Conservation (phyloP, 1,140 invertebrate species). For the Hestina assimilis region DNA sequence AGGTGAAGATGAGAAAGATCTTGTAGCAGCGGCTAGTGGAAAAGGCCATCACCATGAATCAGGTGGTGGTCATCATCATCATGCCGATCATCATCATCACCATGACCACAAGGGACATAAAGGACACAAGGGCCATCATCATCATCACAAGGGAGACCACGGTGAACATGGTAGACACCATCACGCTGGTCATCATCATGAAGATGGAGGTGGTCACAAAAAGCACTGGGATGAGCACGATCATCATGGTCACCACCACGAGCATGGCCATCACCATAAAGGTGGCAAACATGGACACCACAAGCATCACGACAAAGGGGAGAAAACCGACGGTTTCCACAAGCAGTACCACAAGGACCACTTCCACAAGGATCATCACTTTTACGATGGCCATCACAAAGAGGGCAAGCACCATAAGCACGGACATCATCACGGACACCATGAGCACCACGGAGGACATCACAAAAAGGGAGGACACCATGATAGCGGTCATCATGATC, state of each 20-base stretch:
- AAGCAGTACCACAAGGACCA: constrained; percentile 71
- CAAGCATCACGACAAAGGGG: constrained; percentile 67
- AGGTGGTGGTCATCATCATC: constrained; percentile 78
- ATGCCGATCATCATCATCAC: constrained; percentile 63
- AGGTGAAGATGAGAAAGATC: constrained; percentile 54
- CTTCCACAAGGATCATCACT: constrained; percentile 71
- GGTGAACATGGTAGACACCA: constrained; percentile 62
- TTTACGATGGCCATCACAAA: constrained; percentile 65
- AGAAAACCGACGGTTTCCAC: constrained; percentile 65
- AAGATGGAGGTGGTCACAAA: constrained; percentile 62
- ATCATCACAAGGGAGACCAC: constrained; percentile 67
- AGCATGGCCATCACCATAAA: constrained; percentile 68
- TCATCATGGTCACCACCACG: constrained; percentile 63
- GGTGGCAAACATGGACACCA: constrained; percentile 66
- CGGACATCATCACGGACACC: constrained; percentile 64
- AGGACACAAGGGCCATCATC: constrained; percentile 67
- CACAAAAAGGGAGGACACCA: constrained; percentile 70
- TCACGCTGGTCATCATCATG: constrained; percentile 58
- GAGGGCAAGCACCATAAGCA: constrained; percentile 71
- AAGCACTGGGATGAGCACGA: constrained; percentile 67
- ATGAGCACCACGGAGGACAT: constrained; percentile 52
- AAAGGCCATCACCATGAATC: constrained; percentile 83
- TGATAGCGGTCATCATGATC: constrained; percentile 59
- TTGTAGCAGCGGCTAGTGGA: constrained; percentile 77
- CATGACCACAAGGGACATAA: constrained; percentile 65